Conservation (phyloP, 1,140 invertebrate species). For the Drosophila rhopaloa region DNA sequence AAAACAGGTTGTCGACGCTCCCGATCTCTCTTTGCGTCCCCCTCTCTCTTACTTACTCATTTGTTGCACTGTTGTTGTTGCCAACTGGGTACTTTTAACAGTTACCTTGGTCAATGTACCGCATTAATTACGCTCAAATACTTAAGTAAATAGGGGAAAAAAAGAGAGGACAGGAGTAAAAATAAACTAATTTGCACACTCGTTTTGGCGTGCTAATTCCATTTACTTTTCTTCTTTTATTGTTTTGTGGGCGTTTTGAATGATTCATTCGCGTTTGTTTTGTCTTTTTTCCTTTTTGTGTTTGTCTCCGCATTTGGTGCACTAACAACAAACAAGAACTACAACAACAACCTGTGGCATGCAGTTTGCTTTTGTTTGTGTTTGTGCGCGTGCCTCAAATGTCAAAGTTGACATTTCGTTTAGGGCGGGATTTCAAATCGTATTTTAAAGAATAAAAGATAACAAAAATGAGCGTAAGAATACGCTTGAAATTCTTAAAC, state of each 20-base stretch:
- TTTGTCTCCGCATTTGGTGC: slow-evolving; percentile 13
- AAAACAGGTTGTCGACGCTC: slow-evolving; percentile 55
- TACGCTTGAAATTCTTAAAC: not conserved
- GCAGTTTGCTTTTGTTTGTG: slow-evolving; percentile 21
- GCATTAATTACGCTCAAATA: slow-evolving; percentile 47
- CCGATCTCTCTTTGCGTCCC: not conserved
- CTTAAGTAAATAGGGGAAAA: slow-evolving; percentile 3
- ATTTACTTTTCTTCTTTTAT: slow-evolving; percentile 25
- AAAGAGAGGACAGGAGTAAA: slow-evolving; percentile 12
- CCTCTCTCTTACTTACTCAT: slow-evolving; percentile 9
- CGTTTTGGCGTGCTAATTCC: slow-evolving; percentile 39
- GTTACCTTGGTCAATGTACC: slow-evolving; percentile 52
- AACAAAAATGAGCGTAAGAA: slow-evolving; percentile 3
- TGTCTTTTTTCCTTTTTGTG: slow-evolving; percentile 23
- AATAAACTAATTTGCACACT: slow-evolving; percentile 38
- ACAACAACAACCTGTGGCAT: slow-evolving; percentile 72
- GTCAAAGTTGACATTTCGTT: slow-evolving; percentile 68
- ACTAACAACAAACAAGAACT: slow-evolving; percentile 39
- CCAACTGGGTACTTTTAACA: slow-evolving; percentile 44
- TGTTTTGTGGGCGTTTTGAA: slow-evolving; percentile 52
- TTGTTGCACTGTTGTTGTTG: slow-evolving; percentile 44
- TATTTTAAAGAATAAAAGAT: slow-evolving; percentile 2
- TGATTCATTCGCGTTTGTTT: slow-evolving; percentile 60
- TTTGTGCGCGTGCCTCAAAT: slow-evolving; percentile 42
- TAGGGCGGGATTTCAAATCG: slow-evolving; percentile 50